These are phyloP conservation scores for Sycophila sp. DNA, from an alignment of 1,140 invertebrate species.

Conservation along the genomic window DNA sequence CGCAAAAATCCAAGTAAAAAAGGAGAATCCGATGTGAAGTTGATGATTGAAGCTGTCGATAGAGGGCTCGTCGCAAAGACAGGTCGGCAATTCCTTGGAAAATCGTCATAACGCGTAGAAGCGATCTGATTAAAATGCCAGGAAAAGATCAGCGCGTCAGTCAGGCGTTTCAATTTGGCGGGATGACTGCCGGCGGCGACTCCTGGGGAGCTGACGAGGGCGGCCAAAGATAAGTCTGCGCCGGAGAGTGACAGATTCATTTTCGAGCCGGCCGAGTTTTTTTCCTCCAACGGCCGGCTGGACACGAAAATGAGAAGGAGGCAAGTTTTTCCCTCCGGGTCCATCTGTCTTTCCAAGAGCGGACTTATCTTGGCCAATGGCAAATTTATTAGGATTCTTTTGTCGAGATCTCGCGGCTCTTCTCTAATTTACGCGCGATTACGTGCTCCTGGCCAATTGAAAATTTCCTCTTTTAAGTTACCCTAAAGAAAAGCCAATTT, in stretches of 20 bases:
- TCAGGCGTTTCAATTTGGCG: slow-evolving; percentile 34
- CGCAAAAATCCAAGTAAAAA: background rate
- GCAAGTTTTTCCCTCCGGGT: background rate
- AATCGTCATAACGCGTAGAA: background rate
- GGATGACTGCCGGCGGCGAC: slow-evolving; percentile 11
- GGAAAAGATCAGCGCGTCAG: slow-evolving; percentile 15
- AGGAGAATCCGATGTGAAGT: background rate
- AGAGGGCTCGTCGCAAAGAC: background rate
- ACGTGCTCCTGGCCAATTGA: too few species aligned
- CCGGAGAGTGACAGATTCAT: slow-evolving; percentile 58
- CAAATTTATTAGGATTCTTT: too few species aligned
- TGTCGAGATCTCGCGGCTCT: too few species aligned
- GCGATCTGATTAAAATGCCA: slow-evolving; percentile 7
- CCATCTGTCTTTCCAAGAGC: background rate
- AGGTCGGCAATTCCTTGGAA: background rate
- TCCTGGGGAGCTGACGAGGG: too few species aligned
- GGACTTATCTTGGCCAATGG: too few species aligned
- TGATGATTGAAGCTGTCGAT: too few species aligned
- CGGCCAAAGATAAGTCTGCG: slow-evolving; percentile 47
- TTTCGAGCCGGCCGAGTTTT: slow-evolving; percentile 40
- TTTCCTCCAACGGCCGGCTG: background rate
- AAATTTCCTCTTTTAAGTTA: too few species aligned
- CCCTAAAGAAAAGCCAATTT: too few species aligned
- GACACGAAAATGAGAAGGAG: slow-evolving; percentile 11
- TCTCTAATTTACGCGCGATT: too few species aligned